These are phyloP conservation scores for Botia almorhae DNA, from an alignment of 2,797 vertebrate genomes.

Conservation along the genomic window DNA sequence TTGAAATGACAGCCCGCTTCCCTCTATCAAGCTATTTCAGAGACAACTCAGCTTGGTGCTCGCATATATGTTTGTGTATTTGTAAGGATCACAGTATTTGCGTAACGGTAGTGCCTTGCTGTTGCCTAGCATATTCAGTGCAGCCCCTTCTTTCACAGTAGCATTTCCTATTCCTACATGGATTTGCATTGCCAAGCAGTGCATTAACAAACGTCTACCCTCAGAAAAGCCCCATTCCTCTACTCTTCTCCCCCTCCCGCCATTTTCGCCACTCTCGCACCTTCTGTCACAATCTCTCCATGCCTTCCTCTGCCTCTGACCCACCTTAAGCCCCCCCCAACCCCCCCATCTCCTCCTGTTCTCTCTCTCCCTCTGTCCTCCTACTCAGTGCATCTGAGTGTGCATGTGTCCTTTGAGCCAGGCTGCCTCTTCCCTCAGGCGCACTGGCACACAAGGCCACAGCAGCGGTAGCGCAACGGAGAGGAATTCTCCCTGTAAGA, in stretches of 20 bases:
- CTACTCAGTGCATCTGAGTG: constrained; percentile 18
- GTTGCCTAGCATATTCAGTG: constrained; percentile 39
- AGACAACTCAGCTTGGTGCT: constrained; percentile 20
- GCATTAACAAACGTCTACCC: constrained; percentile 62
- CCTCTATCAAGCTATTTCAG: neutral
- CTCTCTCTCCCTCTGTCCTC: constrained; percentile 40
- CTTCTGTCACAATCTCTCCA: constrained; percentile 33
- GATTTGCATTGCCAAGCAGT: constrained; percentile 64
- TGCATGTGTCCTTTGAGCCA: constrained; percentile 35
- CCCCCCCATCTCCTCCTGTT: neutral
- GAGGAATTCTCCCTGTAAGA: constrained; percentile 54
- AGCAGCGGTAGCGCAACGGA: constrained; percentile 33
- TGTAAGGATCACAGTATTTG: constrained; percentile 39
- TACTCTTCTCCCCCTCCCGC: neutral
- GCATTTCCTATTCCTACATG: constrained; percentile 55
- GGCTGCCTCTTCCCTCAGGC: constrained; percentile 33
- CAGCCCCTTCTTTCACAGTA: constrained; percentile 26
- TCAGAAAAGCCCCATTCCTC: constrained; percentile 57
- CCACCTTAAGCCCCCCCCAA: neutral
- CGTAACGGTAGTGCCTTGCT: constrained; percentile 14
- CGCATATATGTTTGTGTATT: constrained; percentile 36
- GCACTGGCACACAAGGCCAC: constrained; percentile 45
- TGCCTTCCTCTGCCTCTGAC: constrained; percentile 2
- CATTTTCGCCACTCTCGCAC: constrained; percentile 16
- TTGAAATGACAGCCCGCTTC: constrained; percentile 4